These are phyloP conservation scores for Tortricodes alternella DNA, from an alignment of 2,888 invertebrate species.

Conservation along the genomic window DNA sequence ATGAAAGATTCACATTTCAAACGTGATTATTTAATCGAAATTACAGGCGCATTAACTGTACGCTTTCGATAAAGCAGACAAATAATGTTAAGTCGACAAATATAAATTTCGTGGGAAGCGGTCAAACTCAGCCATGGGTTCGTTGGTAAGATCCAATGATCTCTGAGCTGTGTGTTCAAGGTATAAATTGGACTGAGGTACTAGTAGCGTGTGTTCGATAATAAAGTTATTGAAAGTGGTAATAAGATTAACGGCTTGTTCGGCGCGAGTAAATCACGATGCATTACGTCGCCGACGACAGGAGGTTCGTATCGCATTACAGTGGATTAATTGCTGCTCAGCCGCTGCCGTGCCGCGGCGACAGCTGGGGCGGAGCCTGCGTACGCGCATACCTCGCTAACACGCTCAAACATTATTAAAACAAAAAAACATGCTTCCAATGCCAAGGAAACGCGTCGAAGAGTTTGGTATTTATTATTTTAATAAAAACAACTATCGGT, in stretches of 20 bases:
- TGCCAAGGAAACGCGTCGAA: constrained; percentile 26
- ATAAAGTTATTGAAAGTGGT: constrained; percentile 82
- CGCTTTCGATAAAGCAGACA: constrained; percentile 65
- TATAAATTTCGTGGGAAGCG: constrained; percentile 76
- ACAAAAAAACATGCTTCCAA: constrained; percentile 17
- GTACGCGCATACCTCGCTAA: constrained; percentile 46
- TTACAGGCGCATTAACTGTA: constrained; percentile 63
- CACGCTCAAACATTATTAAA: constrained; percentile 31
- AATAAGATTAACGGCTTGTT: constrained; percentile 80
- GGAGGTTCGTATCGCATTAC: constrained; percentile 77
- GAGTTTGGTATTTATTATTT: constrained; percentile 45
- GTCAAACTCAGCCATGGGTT: constrained; percentile 55
- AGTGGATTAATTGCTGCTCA: constrained; percentile 76
- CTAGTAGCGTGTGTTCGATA: constrained; percentile 59
- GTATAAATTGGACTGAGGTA: constrained; percentile 61
- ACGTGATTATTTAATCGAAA: constrained; percentile 60
- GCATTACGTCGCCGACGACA: constrained; percentile 79
- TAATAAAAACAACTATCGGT: constrained; percentile 45
- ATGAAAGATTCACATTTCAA: constrained; percentile 37
- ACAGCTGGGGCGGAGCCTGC: constrained; percentile 59
- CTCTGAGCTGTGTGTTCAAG: constrained; percentile 53
- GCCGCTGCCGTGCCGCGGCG: constrained; percentile 50
- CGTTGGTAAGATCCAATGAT: constrained; percentile 52
- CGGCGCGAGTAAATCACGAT: constrained; percentile 77
- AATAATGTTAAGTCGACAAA: constrained; percentile 73